phyloP scores from a whole-genome alignment of 2,888 invertebrate genomes.

The Himalopsyche japonica region DNA sequence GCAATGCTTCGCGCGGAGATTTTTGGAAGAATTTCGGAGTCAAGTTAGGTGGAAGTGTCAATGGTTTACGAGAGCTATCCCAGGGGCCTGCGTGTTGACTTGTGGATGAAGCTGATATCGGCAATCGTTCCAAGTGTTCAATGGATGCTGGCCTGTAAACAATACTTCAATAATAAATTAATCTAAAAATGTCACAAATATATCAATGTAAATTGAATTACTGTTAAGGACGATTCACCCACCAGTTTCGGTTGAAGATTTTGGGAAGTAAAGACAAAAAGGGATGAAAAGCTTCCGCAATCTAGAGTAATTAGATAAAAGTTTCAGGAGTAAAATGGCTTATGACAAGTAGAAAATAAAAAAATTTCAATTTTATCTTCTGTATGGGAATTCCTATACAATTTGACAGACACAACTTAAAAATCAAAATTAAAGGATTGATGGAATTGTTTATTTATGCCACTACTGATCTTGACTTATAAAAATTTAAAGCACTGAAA shows the following conservation, averaged over 20 bases:
- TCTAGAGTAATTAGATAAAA: too few relatives aligned
- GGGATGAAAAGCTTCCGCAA: too few relatives aligned
- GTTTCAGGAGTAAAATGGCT: too few relatives aligned
- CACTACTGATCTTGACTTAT: too few relatives aligned
- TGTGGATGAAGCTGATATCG: conserved; percentile 55
- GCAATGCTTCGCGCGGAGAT: conserved; percentile 82
- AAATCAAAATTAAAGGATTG: too few relatives aligned
- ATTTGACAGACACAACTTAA: too few relatives aligned
- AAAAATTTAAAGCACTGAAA: too few relatives aligned
- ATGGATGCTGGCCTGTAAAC: conserved; percentile 74
- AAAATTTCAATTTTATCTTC: too few relatives aligned
- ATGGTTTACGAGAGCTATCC: conserved; percentile 70
- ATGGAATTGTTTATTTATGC: too few relatives aligned
- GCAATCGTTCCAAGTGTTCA: conserved; percentile 80
- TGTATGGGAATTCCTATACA: too few relatives aligned
- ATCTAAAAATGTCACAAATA: not conserved
- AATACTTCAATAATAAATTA: not conserved
- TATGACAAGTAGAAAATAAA: too few relatives aligned
- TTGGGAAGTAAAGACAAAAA: too few relatives aligned
- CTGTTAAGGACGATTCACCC: not conserved
- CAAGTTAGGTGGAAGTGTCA: conserved; percentile 85
- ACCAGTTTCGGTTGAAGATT: not conserved
- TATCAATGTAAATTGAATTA: not conserved
- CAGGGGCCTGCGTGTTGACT: conserved; percentile 59
- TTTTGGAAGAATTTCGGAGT: conserved; percentile 89